These are phyloP conservation scores for Acomys russatus DNA, from an alignment of 2,797 vertebrate genomes.

Conservation along the genomic window DNA sequence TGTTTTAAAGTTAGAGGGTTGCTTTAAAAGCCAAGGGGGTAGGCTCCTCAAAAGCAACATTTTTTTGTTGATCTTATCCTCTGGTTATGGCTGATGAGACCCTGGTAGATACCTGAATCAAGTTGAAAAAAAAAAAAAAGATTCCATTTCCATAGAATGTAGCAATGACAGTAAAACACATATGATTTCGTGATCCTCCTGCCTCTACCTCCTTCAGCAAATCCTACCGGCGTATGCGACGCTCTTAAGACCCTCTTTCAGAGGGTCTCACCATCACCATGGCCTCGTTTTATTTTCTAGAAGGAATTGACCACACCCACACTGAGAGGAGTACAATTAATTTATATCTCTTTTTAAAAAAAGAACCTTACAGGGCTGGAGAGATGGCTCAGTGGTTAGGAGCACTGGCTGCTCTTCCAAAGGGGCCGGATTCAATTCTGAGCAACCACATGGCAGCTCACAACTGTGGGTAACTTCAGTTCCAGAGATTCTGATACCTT, in stretches of 20 bases:
- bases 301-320: neutral
- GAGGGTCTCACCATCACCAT: neutral
- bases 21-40: neutral
- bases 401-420: too few species aligned
- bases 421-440: too few species aligned
- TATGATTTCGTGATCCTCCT: too few species aligned
- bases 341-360: slow-evolving; percentile 7
- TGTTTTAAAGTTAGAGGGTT: neutral
- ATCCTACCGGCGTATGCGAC: too few species aligned
- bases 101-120: slow-evolving; percentile 14
- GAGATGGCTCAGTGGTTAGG: too few species aligned
- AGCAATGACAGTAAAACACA: slow-evolving; percentile 22
- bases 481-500: too few species aligned
- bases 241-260: neutral
- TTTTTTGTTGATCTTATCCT: slow-evolving; percentile 8
- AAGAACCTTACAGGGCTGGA: too few species aligned
- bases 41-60: slow-evolving; percentile 12
- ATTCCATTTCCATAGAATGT: slow-evolving; percentile 50
- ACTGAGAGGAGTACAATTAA: neutral
- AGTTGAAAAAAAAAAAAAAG: slow-evolving; percentile 32
- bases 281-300: neutral
- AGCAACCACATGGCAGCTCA: too few species aligned
- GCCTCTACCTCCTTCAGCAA: too few species aligned
- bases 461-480: too few species aligned
- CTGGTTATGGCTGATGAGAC: slow-evolving; percentile 6